phyloP scores from a whole-genome alignment of 2,113 vertebrate species.

The Lichenostomus cassidix region DNA sequence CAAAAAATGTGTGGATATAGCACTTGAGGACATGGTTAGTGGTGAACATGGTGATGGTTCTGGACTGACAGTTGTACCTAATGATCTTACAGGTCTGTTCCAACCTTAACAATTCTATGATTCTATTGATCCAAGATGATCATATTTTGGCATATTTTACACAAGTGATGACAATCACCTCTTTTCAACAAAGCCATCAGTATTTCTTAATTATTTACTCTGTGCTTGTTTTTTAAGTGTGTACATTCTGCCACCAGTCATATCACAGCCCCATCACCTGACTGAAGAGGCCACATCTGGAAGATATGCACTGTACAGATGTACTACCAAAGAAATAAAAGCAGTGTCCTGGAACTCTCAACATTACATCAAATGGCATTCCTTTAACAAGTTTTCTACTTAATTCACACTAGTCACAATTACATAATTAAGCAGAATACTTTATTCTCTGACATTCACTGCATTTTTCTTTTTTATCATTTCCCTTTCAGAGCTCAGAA shows the following conservation, averaged over 20 bases:
- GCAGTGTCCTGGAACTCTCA: not conserved
- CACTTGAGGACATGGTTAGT: not conserved
- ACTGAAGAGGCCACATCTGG: not conserved
- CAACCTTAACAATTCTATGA: not conserved
- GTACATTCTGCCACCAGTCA: not conserved
- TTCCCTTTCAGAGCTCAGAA: not conserved
- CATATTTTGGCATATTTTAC: not conserved
- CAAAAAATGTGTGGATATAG: not conserved
- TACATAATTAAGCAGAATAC: not conserved
- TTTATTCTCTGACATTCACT: not conserved
- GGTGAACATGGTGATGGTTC: not conserved
- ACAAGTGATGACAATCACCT: not conserved
- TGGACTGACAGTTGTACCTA: not conserved
- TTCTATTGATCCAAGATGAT: not conserved
- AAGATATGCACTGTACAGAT: not conserved
- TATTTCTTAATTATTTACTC: not conserved
- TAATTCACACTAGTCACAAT: not conserved
- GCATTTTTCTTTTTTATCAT: not conserved
- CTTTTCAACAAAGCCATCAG: not conserved
- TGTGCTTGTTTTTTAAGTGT: not conserved
- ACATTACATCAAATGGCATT: not conserved
- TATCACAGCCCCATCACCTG: not conserved
- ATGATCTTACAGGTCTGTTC: not conserved
- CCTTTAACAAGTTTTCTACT: not conserved
- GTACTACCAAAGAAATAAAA: not conserved